Evolutionary conservation across 2,888 invertebrate genomes (phyloP), one percentile per base, ranked within the genome.

Genomic region (Myopa testacea): DNA sequence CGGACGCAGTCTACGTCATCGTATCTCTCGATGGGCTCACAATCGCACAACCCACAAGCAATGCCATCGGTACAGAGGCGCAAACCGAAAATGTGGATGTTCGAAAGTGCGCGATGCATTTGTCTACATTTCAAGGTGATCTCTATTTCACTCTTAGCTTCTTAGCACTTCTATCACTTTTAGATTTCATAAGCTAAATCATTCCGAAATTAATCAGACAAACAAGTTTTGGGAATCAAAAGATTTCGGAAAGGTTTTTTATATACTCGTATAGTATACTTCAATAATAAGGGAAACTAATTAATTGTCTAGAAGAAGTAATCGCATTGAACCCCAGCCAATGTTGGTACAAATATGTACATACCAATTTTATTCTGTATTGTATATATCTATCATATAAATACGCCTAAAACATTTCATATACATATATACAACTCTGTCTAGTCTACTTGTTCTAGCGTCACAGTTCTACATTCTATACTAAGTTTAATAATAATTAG

Each of bases 1-100:
- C 85, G 87, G 26, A 85, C 82, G n/a, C 81, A 82, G 40, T 86
- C 86, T 26, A 81, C 87, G 16, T 82, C 85, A 12, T 87, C 86
- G 4, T 86, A 85, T 74, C 86, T 84, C 72, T 87, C 86, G 19
- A 83, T 84, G 79, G 81, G 83, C 16, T 85, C 87, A 16, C 87
- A 83, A 67, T 79, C 81, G 8, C 73, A 79, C 19, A 77, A 78
- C 69, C 78, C 75, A 12, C 65, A 69, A 26, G 38, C 77, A 12
- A 50, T 76, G 45, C 78, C 79, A 19, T 10, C 81, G 52, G 76
- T 82, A 19, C 80, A 83, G 5, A 81, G 84, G 45, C 77, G 80
- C 5, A 81, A 87, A 79, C 84, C 87, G 68, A 87, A 87, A 80
- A 83, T 79, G 26, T 79, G 82, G 62, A 82, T 82, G 79, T 83